Percentiles rank a stretch among this genome's conserved stretches.
These are phyloP conservation scores for Megalonaias nervosa DNA, from an alignment of 1,140 invertebrate species.

Conservation along the genomic window DNA sequence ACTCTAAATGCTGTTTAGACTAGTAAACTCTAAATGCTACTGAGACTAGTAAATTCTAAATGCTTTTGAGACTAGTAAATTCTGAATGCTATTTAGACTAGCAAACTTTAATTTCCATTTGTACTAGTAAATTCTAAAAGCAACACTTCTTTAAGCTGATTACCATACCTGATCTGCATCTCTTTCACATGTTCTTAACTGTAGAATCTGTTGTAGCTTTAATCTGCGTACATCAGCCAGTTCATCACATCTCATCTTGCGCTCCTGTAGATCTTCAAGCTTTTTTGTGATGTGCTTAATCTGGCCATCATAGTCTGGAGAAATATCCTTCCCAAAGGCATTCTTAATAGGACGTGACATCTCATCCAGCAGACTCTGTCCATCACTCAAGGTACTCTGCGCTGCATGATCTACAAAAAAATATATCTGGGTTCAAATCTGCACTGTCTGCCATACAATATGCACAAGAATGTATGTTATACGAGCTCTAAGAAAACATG, in stretches of 20 bases:
- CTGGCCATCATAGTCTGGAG: conserved; percentile 81
- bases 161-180: conserved; percentile 78
- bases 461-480: too few species aligned
- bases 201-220: conserved; percentile 81
- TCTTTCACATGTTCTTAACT: conserved; percentile 83
- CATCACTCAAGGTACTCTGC: conserved; percentile 74
- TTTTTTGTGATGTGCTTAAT: conserved; percentile 81
- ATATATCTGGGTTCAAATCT: not conserved
- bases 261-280: conserved; percentile 73
- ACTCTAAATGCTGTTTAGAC: too few species aligned
- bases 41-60: too few species aligned
- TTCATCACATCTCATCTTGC: conserved; percentile 69
- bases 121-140: not conserved
- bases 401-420: conserved; percentile 53
- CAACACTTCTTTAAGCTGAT: not conserved
- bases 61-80: too few species aligned
- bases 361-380: conserved; percentile 85
- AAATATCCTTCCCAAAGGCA: conserved; percentile 81
- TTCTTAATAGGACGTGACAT: conserved; percentile 86
- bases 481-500: too few species aligned
- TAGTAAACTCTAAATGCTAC: too few species aligned
- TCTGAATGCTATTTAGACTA: too few species aligned
- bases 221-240: conserved; percentile 79
- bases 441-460: too few species aligned
- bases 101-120: too few species aligned